phyloP scores from a whole-genome alignment of 2,113 vertebrate genomes.

The Anarrhichthys ocellatus region DNA sequence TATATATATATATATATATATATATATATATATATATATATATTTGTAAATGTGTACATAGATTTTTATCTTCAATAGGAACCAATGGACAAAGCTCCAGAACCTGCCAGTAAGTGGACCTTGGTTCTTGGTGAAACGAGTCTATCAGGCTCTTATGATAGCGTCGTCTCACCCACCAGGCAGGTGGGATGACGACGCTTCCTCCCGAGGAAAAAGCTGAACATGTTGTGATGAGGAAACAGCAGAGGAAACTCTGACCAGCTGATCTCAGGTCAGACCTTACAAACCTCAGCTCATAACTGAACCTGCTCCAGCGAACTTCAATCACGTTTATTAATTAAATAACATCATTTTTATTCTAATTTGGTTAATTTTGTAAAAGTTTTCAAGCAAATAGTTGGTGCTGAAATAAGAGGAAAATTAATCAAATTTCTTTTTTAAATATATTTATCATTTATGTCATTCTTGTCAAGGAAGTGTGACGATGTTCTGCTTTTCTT shows the following conservation, averaged over 20 bases:
- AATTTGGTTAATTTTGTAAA: neutral
- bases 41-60: too few relatives aligned
- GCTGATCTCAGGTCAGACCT: slow-evolving; percentile 16
- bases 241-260: slow-evolving; percentile 17
- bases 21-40: too few relatives aligned
- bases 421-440: too few relatives aligned
- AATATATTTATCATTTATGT: neutral
- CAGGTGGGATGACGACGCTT: slow-evolving; percentile 16
- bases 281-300: neutral
- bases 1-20: too few relatives aligned
- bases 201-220: slow-evolving; percentile 33
- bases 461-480: neutral
- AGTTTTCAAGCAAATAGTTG: neutral
- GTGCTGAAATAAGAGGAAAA: neutral
- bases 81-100: neutral
- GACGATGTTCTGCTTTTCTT: neutral
- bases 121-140: too few relatives aligned
- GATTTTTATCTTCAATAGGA: too few relatives aligned
- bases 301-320: neutral
- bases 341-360: too few relatives aligned
- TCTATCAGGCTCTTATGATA: too few relatives aligned
- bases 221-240: slow-evolving; percentile 35
- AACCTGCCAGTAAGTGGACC: neutral
- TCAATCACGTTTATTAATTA: neutral
- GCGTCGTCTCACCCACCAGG: too few relatives aligned